Evolutionary conservation across 2,113 vertebrate species (phyloP), one percentile per base, ranked within the genome.

Genomic region (Hystrix cristata): DNA sequence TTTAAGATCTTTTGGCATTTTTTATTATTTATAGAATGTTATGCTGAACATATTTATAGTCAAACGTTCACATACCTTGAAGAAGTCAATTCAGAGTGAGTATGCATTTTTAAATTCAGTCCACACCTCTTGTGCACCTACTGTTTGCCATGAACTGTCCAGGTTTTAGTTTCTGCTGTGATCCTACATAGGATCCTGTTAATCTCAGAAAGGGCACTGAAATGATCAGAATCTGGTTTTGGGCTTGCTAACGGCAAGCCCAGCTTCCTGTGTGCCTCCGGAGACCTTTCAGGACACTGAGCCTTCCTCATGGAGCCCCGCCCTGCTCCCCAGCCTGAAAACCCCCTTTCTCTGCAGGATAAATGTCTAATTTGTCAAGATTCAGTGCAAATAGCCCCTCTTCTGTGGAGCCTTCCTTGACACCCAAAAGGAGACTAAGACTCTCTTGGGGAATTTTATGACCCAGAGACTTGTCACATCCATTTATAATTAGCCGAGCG

Each of bases 1-100:
- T 76, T 31, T 81, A 81, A 53, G 23, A 87, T 96, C 72, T 87
- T 90, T 78, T n/a, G 43, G 86, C 43, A 69, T 95, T 90, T 74
- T n/a, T 80, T 93, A 87, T 62, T 92, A 60, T 48, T 25, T 60
- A 34, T 81, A 15, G 69, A 48, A 83, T n/a, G 69, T 38, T 79
- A 46, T 38, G 38, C n/a, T 84, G 60, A 57, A 57, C 16, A 62
- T 83, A 15, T 91, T 72, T 8, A 59, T 53, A 88, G 83, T 67
- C 62, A 88, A 55, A 83, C 71, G 62, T 11, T 67, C 27, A 27
- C 48, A 57, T 34, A 51, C 60, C 38, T 51, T 64, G 78, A 79
- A n/a, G 46, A 82, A 88, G 29, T 91, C 55, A 43, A 23, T 64
- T 71, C 67, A 80, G 69, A 83, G 15, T 1, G 1, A 55, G 1